Percentiles rank a stretch among this genome's conserved stretches.
phyloP scores from a whole-genome alignment of 35 echinoderm and acorn worm species.

The Apostichopus californicus region DNA sequence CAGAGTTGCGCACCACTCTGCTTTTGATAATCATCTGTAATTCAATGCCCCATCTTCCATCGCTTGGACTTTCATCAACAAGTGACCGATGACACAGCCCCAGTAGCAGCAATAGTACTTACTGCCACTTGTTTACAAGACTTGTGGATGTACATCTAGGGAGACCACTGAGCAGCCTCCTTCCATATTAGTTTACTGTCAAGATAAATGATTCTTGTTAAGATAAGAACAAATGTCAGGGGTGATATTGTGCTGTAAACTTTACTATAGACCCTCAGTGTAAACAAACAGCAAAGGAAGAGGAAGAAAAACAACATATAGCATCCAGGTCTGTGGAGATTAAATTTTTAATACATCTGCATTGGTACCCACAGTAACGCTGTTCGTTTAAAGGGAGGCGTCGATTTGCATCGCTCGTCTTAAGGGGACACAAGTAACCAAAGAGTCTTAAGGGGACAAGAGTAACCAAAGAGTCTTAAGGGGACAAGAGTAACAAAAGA shows the following conservation, averaged over 20 bases:
- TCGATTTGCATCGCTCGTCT: too few species aligned
- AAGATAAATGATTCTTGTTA: slow-evolving; percentile 23
- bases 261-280: not conserved
- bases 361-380: not conserved
- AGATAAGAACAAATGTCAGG: slow-evolving; percentile 31
- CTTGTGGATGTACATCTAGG: too few species aligned
- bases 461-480: too few species aligned
- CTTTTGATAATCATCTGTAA: not conserved
- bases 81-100: not conserved
- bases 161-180: not conserved
- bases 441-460: too few species aligned
- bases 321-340: not conserved
- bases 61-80: not conserved
- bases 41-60: not conserved
- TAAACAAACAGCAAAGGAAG: not conserved
- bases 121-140: too few species aligned
- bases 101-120: not conserved
- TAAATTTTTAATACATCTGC: not conserved
- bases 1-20: too few species aligned
- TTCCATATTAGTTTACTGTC: slow-evolving; percentile 19
- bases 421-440: too few species aligned
- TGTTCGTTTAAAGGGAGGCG: too few species aligned
- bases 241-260: slow-evolving; percentile 17
- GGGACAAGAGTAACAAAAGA: too few species aligned
- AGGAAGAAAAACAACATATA: not conserved